Evolutionary conservation across 2,888 invertebrate genomes (phyloP), one percentile per base, ranked within the genome.

Genomic region (Chrysopilus asiliformis): DNA sequence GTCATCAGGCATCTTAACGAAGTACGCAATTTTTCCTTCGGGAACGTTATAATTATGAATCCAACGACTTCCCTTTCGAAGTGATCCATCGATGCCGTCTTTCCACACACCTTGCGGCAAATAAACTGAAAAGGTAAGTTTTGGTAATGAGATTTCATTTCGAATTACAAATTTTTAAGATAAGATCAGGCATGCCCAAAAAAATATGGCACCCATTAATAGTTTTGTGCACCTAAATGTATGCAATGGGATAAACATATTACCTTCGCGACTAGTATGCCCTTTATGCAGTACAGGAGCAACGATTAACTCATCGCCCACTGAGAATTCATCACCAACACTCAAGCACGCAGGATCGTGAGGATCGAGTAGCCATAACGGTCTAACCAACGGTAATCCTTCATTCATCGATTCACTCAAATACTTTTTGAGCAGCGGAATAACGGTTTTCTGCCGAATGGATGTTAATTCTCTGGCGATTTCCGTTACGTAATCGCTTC

Each of bases 101-200:
- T 79, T 81, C 94, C 94, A 94, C 1, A 87, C 80, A 0, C 93
- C 95, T 17, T 79, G 79, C 1, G 91, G 91, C 18, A 90, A 68
- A 55, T 91, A 91, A 39, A 94, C 82, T 74, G 55, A 1, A 56
- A 62, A 29, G 17, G 17, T 32, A 28, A 30, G 10, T 10, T 22
- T 22, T 22, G 7, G 7, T 7, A 8, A 22, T 8, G 10, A 22
- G 10, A 10, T 10, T 22, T 22, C 7, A 22, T 22, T 22, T 8
- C 22, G 10, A 22, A 22, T n/a, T n/a, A n/a, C n/a, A n/a, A n/a
- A n/a, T n/a, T n/a, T n/a, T n/a, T n/a, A n/a, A n/a, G n/a, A n/a
- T n/a, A n/a, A n/a, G n/a, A n/a, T n/a, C n/a, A n/a, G n/a, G n/a
- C n/a, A n/a, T n/a, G n/a, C n/a, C n/a, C n/a, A n/a, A n/a, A n/a